phyloP scores from a whole-genome alignment of 1,140 invertebrate species.

The Pemphigus obesinymphae region DNA sequence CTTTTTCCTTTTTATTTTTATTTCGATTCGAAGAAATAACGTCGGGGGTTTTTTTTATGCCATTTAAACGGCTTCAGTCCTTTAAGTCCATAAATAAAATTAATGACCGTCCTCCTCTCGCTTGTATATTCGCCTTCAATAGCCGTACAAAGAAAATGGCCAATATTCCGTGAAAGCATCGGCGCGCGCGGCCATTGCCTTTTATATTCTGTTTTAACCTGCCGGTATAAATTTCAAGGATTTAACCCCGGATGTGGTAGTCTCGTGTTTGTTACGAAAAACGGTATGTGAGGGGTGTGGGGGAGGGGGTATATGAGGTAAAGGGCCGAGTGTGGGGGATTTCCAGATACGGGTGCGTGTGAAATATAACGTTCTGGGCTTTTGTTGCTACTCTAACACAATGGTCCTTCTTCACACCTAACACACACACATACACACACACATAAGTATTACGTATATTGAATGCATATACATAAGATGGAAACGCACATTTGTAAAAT shows the following conservation, averaged over 20 bases:
- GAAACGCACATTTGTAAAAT: slow-evolving; percentile 26
- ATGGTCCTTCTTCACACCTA: slow-evolving; percentile 23
- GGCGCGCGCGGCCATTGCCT: slow-evolving; percentile 23
- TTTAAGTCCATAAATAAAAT: slow-evolving; percentile 37
- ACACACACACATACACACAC: background rate
- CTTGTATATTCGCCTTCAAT: background rate
- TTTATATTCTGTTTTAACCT: slow-evolving; percentile 41
- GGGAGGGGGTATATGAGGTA: background rate
- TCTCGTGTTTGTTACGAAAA: background rate
- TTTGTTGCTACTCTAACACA: slow-evolving; percentile 23
- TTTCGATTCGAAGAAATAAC: background rate
- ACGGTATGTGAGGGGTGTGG: background rate
- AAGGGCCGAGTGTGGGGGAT: background rate
- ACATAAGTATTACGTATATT: background rate
- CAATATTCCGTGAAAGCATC: slow-evolving; percentile 38
- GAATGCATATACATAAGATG: slow-evolving; percentile 5
- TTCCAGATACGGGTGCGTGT: slow-evolving; percentile 19
- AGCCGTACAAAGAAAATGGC: slow-evolving; percentile 30
- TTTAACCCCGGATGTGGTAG: slow-evolving; percentile 24
- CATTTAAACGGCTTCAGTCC: slow-evolving; percentile 1
- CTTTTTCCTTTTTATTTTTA: background rate
- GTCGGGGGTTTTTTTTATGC: slow-evolving; percentile 1
- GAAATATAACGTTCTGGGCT: slow-evolving; percentile 37
- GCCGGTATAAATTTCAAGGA: slow-evolving; percentile 39
- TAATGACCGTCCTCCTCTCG: slow-evolving; percentile 14